These are phyloP conservation scores for Labroides dimidiatus DNA, from an alignment of 2,797 vertebrate species.

Conservation along the genomic window DNA sequence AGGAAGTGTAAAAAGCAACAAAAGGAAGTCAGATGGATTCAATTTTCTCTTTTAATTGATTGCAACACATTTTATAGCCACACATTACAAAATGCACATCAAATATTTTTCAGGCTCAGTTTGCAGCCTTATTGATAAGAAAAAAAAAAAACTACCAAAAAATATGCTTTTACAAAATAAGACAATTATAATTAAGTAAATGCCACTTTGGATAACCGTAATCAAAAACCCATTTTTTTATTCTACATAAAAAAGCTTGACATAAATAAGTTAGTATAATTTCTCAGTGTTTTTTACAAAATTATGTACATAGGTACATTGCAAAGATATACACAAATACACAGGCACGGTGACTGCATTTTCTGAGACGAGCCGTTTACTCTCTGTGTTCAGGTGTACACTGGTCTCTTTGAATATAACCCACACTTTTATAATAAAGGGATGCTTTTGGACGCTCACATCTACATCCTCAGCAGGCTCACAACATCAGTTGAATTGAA, in stretches of 20 bases:
- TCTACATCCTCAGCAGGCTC: conserved; percentile 78
- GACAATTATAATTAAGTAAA: conserved; percentile 87
- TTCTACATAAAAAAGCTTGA: conserved; percentile 90
- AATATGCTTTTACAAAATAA: conserved; percentile 92
- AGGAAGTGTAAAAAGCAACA: conserved; percentile 45
- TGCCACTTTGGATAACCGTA: conserved; percentile 95
- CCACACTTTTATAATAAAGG: conserved; percentile 61
- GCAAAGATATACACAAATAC: conserved; percentile 85
- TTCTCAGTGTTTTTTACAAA: conserved; percentile 99
- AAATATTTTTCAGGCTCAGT: conserved; percentile 96
- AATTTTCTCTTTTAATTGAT: conserved; percentile 93
- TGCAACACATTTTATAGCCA: conserved; percentile 88
- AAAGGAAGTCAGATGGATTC: conserved; percentile 53
- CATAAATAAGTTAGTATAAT: conserved; percentile 99
- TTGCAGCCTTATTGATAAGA: conserved; percentile 91
- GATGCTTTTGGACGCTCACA: conserved; percentile 74
- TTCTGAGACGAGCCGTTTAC: conserved; percentile 71
- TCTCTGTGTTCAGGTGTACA: conserved; percentile 73
- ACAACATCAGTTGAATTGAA: conserved; percentile 44
- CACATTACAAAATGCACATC: conserved; percentile 90
- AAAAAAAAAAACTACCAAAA: conserved; percentile 82
- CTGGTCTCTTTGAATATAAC: conserved; percentile 63
- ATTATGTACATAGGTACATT: conserved; percentile 87
- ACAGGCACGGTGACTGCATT: conserved; percentile 81
- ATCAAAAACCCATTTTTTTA: conserved; percentile 85